phyloP scores from a whole-genome alignment of 2,113 vertebrate species.

The Anser cygnoides region DNA sequence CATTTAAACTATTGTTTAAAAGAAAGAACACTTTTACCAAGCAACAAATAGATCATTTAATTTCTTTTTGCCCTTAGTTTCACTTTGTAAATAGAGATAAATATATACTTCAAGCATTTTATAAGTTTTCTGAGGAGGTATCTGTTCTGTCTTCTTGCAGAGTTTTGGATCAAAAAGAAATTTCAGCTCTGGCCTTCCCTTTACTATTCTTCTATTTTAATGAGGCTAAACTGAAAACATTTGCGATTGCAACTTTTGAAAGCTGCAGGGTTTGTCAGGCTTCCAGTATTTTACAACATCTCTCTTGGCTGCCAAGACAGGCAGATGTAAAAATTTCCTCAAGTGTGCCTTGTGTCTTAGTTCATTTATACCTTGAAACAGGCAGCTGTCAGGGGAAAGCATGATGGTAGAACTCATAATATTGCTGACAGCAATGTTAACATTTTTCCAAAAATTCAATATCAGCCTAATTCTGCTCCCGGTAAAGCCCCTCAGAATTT shows the following conservation, averaged over 20 bases:
- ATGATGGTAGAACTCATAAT: constrained; percentile 32
- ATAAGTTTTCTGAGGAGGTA: not conserved
- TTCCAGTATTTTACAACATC: constrained; percentile 25
- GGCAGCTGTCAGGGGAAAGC: constrained; percentile 25
- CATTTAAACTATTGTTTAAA: not conserved
- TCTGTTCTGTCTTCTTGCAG: not conserved
- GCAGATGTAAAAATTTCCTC: constrained; percentile 46
- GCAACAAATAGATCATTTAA: not conserved
- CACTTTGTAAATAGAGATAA: not conserved
- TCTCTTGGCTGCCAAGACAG: constrained; percentile 18
- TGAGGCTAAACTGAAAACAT: constrained; percentile 10
- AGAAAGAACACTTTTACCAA: not conserved
- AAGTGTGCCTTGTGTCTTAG: not conserved
- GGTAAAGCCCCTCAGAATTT: constrained; percentile 47
- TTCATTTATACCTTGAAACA: constrained; percentile 55
- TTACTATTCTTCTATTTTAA: constrained; percentile 14
- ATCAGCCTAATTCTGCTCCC: constrained; percentile 40
- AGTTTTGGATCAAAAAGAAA: not conserved
- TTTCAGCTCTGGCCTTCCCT: not conserved
- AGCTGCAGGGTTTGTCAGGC: constrained; percentile 38
- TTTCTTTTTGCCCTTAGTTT: not conserved
- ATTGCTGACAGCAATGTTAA: constrained; percentile 37
- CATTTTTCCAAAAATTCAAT: constrained; percentile 43
- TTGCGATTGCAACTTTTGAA: constrained; percentile 13
- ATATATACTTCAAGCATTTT: not conserved